These are phyloP conservation scores for Folsomia manolachei DNA, from an alignment of 2,888 invertebrate species.

Conservation along the genomic window DNA sequence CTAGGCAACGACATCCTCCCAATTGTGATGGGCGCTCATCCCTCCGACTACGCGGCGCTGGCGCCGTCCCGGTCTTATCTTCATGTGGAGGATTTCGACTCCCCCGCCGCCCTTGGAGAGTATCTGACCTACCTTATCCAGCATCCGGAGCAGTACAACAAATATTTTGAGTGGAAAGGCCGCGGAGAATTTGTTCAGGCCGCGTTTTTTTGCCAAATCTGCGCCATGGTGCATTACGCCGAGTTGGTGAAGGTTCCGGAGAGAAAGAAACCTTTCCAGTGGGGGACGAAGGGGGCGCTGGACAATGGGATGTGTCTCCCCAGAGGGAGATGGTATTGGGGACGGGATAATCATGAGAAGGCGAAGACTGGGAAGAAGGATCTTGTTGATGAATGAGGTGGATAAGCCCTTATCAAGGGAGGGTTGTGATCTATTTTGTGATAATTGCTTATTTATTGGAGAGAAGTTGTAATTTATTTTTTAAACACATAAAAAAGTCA, in stretches of 20 bases:
- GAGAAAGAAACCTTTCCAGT: conserved; percentile 24
- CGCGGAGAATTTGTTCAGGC: conserved; percentile 40
- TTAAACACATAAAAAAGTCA: no score
- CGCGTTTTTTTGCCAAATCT: conserved; percentile 43
- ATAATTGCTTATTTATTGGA: no score
- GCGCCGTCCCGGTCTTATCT: conserved; percentile 47
- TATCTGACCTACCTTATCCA: conserved; percentile 58
- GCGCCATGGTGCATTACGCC: conserved; percentile 45
- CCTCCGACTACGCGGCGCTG: conserved; percentile 45
- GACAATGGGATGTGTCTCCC: conserved; percentile 34
- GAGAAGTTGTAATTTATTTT: no score
- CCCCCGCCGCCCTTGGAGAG: conserved; percentile 54
- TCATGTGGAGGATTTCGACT: conserved; percentile 42
- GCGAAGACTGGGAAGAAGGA: not conserved
- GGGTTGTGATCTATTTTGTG: no score
- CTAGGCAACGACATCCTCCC: conserved; percentile 47
- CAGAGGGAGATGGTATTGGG: conserved; percentile 39
- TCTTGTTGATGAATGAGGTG: no score
- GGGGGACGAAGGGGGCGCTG: conserved; percentile 31
- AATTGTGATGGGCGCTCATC: conserved; percentile 46
- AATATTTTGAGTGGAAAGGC: conserved; percentile 63
- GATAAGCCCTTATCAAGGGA: no score
- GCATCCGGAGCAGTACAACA: conserved; percentile 54
- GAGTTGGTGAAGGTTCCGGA: conserved; percentile 36
- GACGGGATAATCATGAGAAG: conserved; percentile 12